Conservation (phyloP, 2,113 vertebrate genomes). For the Nymphicus hollandicus region DNA sequence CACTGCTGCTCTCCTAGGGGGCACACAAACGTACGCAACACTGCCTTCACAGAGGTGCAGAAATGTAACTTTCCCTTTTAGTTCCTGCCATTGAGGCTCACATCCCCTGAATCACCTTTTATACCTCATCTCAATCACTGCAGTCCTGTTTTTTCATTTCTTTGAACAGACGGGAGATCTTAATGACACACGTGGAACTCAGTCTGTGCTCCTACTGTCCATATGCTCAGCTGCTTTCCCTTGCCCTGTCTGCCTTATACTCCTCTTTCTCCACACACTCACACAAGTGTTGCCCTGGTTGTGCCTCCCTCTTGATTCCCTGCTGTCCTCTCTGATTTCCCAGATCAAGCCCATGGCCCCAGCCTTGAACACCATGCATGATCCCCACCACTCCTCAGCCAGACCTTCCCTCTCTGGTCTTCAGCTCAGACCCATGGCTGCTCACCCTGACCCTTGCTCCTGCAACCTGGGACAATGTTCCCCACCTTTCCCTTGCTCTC, state of each 20-base stretch:
- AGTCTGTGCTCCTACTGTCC: background rate
- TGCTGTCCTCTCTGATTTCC: background rate
- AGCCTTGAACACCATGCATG: background rate
- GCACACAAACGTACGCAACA: background rate
- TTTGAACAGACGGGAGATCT: background rate
- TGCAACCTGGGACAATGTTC: background rate
- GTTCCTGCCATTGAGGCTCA: background rate
- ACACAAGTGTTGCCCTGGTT: accelerated
- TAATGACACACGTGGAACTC: background rate
- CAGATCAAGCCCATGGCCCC: background rate
- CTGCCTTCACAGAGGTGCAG: background rate
- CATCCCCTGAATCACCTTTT: background rate
- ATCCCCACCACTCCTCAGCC: background rate
- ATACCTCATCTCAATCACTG: background rate
- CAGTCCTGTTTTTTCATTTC: background rate
- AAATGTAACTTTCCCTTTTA: background rate
- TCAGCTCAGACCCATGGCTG: background rate
- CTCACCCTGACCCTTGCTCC: background rate
- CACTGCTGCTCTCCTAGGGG: background rate
- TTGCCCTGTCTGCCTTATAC: background rate
- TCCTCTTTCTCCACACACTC: background rate
- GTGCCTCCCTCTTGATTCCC: background rate
- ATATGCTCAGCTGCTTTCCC: background rate
- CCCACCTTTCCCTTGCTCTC: accelerated
- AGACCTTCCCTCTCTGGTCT: background rate